Base-by-base conservation (phyloP, 2,113 vertebrate species). In the Pseudopipra pipra region DNA sequence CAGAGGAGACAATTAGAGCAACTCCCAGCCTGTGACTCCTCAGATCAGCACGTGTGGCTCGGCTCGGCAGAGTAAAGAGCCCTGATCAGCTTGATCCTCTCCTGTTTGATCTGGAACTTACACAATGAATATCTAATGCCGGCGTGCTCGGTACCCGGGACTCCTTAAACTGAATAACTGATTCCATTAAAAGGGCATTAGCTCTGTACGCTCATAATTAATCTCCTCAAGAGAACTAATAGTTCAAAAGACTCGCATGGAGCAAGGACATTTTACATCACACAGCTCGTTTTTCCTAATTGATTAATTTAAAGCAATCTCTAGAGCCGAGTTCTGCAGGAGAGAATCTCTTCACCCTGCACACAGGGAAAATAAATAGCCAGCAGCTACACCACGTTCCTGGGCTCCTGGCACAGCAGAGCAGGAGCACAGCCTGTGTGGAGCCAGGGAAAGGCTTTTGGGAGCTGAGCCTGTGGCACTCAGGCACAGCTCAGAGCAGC, bases 161-260 rank as follows among this genome's bases (percentile, higher is more conserved):
- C 93, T 96, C 96, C 95, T 98, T 94, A 94, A 94, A 94, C 96
- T 87, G 97, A 97, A 95, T 95, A 97, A 96, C 97, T 95, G 96
- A 97, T 98, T 96, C 96, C 92, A 97, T 98, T 98, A 98, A 96
- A 97, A 96, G 92, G 97, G 92, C 97, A 98, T 98, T 97, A 97
- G 96, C 91, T 87, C 93, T 87, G 80, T 47, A 33, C 14, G 91
- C 90, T 96, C 35, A 8, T 97, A 98, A 98, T 98, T 98, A 97
- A 98, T 98, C 98, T 98, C 95, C 97, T 97, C 95, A 18, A 54
- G 96, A 97, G 97, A 97, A 95, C 95, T 95, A 94, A 97, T 92
- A 97, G 97, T 97, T 98, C 95, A 95, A 96, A 97, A 97, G 96
- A 83, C 94, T 96, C 11, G 25, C 33, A 54, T 3, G 52, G 96